Conservation (phyloP, 1,140 invertebrate species). For the Saxidomus purpurata region DNA sequence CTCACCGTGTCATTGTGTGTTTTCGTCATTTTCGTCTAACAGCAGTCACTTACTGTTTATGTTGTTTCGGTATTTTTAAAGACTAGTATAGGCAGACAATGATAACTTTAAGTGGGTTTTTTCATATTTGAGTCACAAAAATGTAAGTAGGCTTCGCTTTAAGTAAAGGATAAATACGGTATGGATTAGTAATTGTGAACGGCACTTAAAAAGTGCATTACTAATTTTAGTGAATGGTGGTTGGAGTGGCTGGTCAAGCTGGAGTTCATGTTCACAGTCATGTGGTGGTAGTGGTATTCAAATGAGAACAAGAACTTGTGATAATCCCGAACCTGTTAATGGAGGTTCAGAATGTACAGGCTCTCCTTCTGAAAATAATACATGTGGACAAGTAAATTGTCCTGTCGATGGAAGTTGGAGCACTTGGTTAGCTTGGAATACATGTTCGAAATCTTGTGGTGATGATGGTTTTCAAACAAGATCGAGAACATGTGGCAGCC, state of each 20-base stretch:
- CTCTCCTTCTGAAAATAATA: neutral
- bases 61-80: no score
- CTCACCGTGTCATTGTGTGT: no score
- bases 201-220: neutral
- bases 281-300: neutral
- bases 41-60: no score
- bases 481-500: neutral
- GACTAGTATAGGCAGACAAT: no score
- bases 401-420: conserved; percentile 84
- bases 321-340: neutral
- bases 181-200: no score
- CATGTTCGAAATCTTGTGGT: conserved; percentile 12
- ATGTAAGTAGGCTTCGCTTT: no score
- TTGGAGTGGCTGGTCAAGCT: neutral
- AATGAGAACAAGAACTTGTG: neutral
- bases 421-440: conserved; percentile 66
- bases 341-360: neutral
- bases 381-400: conserved; percentile 55
- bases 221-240: conserved; percentile 13
- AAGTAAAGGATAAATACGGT: no score
- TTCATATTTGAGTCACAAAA: no score
- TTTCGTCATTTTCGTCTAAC: no score
- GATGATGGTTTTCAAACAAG: neutral
- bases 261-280: neutral
- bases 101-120: no score